Conservation (phyloP, 2,113 vertebrate species). For the Pseudorhombus dupliciocellatus region DNA sequence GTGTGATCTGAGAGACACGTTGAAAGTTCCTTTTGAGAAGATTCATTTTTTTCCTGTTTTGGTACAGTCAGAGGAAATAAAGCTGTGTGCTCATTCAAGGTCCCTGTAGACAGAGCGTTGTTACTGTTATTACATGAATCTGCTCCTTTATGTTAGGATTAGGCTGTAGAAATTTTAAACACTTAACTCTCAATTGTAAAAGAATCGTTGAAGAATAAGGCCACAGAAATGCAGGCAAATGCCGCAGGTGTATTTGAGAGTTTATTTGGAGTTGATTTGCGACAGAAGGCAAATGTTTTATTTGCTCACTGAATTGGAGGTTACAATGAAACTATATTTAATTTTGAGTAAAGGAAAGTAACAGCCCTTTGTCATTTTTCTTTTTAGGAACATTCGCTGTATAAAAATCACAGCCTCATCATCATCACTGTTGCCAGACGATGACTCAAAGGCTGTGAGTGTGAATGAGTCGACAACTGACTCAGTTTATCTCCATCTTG, state of each 20-base stretch:
- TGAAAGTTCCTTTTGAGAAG: not conserved
- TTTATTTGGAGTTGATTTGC: too few relatives aligned
- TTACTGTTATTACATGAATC: not conserved
- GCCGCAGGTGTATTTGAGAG: too few relatives aligned
- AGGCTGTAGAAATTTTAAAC: not conserved
- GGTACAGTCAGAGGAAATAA: slow-evolving; percentile 31
- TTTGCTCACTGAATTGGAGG: too few relatives aligned
- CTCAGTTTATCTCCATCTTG: not conserved
- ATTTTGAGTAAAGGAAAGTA: not conserved
- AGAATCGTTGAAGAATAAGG: not conserved
- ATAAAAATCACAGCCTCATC: not conserved
- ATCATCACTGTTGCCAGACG: not conserved
- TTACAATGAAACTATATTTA: not conserved
- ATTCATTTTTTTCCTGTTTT: slow-evolving; percentile 5
- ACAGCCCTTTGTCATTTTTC: slow-evolving; percentile 1
- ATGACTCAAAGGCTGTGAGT: slow-evolving; percentile 5
- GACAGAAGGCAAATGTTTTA: too few relatives aligned
- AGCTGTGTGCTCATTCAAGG: slow-evolving; percentile 2
- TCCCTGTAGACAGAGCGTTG: not conserved
- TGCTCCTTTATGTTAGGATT: not conserved
- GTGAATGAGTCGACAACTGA: not conserved
- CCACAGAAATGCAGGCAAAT: not conserved
- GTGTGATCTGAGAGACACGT: slow-evolving; percentile 23
- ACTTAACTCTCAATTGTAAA: not conserved
- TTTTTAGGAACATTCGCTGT: slow-evolving; percentile 10